phyloP scores from a whole-genome alignment of 2,113 vertebrate species.

The Ctenomys sociabilis region DNA sequence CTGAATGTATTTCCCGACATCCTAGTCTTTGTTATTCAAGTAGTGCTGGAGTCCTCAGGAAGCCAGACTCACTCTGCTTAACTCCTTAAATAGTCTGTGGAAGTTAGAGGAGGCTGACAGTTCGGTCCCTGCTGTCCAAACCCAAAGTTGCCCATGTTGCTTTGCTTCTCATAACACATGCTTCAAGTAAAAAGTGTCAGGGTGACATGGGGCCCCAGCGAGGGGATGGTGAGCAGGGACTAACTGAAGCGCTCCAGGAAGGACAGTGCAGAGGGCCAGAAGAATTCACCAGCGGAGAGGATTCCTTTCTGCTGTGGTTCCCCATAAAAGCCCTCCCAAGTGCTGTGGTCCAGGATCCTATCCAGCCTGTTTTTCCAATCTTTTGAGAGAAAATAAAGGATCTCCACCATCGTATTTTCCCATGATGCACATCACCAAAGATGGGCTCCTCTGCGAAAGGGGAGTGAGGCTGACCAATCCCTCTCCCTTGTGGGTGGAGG shows the following conservation, averaged over 20 bases:
- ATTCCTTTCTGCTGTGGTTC: conserved; percentile 73
- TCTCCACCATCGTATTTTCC: background rate
- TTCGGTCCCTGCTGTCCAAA: conserved; percentile 52
- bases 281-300: conserved; percentile 66
- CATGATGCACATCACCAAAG: background rate
- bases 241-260: conserved; percentile 55
- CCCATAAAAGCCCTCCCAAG: conserved; percentile 69
- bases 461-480: background rate
- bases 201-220: fast-evolving
- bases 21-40: conserved; percentile 66
- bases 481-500: background rate
- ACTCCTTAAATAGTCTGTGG: background rate
- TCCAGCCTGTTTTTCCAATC: conserved; percentile 42
- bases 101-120: conserved; percentile 62
- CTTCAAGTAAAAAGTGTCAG: conserved; percentile 46
- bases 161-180: conserved; percentile 58
- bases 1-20: conserved; percentile 49
- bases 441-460: background rate
- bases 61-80: conserved; percentile 48
- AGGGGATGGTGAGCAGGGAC: conserved; percentile 40
- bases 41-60: background rate
- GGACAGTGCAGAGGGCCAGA: conserved; percentile 38
- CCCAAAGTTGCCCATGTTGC: background rate
- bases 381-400: conserved; percentile 3
- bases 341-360: conserved; percentile 52